Conservation (phyloP, 2,797 vertebrate genomes). For the Rhinichthys osculus region DNA sequence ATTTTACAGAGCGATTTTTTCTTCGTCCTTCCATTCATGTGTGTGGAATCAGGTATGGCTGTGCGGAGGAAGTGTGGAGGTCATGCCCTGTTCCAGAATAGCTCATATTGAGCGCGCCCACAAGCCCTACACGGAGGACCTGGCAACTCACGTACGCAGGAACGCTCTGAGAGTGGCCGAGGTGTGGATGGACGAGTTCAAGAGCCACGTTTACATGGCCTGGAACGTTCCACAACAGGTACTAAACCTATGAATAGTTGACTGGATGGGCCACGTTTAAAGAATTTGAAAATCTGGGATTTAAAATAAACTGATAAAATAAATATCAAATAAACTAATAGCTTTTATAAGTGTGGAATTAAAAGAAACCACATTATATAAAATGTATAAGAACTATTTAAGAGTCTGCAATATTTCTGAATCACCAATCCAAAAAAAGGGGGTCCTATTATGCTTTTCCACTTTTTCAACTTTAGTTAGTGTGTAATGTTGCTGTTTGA, state of each 20-base stretch:
- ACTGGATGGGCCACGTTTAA: not conserved
- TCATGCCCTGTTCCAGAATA: conserved; percentile 92
- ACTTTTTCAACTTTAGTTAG: too few species aligned
- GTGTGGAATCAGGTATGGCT: conserved; percentile 87
- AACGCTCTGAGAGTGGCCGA: conserved; percentile 93
- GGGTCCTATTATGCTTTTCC: too few species aligned
- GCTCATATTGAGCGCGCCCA: conserved; percentile 95
- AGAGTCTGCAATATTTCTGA: too few species aligned
- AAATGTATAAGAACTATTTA: too few species aligned
- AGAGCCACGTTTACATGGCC: conserved; percentile 96
- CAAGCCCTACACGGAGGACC: conserved; percentile 93
- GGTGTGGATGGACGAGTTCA: conserved; percentile 98
- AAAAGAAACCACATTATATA: too few species aligned
- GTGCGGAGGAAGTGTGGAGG: conserved; percentile 94
- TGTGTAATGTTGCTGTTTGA: too few species aligned
- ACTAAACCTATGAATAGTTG: conserved; percentile 1
- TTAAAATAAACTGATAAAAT: not conserved
- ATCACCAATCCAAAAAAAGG: too few species aligned
- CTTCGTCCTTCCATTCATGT: not conserved
- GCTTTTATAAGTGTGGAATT: too few species aligned
- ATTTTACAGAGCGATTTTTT: not conserved
- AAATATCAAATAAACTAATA: not conserved
- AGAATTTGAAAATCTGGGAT: not conserved
- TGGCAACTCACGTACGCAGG: conserved; percentile 88
- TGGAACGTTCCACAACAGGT: conserved; percentile 97